Evolutionary conservation across 2,113 vertebrate genomes (phyloP), one percentile per base, ranked within the genome.

Genomic region (Arothron firmamentum): DNA sequence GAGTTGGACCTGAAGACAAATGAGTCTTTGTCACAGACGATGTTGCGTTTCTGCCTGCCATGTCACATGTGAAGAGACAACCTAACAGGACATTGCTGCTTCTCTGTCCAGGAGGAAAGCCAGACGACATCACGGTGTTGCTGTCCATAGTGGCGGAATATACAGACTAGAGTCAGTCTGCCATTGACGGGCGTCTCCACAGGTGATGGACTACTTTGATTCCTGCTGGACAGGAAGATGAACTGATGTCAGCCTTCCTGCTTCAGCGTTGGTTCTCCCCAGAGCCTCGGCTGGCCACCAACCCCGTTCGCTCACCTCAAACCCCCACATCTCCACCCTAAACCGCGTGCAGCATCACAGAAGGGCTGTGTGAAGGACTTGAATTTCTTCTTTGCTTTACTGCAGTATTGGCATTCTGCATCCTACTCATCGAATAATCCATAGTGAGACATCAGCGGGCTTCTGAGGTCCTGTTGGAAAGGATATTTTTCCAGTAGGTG

Each of bases 41-140:
- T 10, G 4, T 61, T 56, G 6, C 23, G 15, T 21, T n/a, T 50
- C 12, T 51, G 38, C 47, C 11, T 3, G 21, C 21, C 21, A 3
- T 23, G 21, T 23, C 41, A 28, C 25, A 28, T 7, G 21, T 23
- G 21, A 23, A 10, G 11, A 18, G 18, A 19, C 23, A 41, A 28
- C 11, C 20, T 69, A n/a, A 78, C 12, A 4, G 9, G 4, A 31
- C 19, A 0, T 18, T 65, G 14, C 15, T 47, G 45, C 1, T 55
- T 50, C 56, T 71, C 28, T 67, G 78, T 72, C 34, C 87, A 99
- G 96, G 96, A 87, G 97, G 97, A 50, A 99, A 99, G 77, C 97
- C 97, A 71, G 97, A 99, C 50, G 97, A 99, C 89, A 99, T 99
- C 91, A 99, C 97, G 10, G 96, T 99, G 86, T 93, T 99, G 38